phyloP scores from a whole-genome alignment of 2,113 vertebrate species.

The Cichladusa arquata region DNA sequence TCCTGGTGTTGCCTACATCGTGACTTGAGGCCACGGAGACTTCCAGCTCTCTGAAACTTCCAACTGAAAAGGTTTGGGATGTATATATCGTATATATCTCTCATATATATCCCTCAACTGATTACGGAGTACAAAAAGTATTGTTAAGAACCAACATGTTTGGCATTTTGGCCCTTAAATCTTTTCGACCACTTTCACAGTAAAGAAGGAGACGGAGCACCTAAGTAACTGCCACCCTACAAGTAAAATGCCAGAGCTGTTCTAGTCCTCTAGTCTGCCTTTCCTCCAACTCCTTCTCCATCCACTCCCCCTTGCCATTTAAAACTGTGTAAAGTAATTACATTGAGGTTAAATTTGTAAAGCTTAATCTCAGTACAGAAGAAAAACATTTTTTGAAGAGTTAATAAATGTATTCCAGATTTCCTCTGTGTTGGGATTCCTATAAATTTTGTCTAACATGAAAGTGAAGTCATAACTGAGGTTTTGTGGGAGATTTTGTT shows the following conservation, averaged over 20 bases:
- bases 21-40: background rate
- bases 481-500: background rate
- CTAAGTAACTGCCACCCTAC: background rate
- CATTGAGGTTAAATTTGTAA: background rate
- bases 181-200: background rate
- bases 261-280: background rate
- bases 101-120: background rate
- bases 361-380: background rate
- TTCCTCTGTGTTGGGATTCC: background rate
- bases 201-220: background rate
- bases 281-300: background rate
- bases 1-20: accelerated
- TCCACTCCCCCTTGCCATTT: background rate
- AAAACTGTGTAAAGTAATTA: background rate
- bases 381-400: background rate
- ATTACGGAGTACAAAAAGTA: background rate
- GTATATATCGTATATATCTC: background rate
- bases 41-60: background rate
- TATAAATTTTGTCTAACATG: background rate
- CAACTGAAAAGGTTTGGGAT: background rate
- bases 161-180: background rate
- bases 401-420: background rate
- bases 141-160: background rate
- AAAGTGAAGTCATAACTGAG: background rate
- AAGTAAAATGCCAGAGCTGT: background rate